These are phyloP conservation scores for Harpalus rufipes DNA, from an alignment of 2,888 invertebrate genomes.

Conservation along the genomic window DNA sequence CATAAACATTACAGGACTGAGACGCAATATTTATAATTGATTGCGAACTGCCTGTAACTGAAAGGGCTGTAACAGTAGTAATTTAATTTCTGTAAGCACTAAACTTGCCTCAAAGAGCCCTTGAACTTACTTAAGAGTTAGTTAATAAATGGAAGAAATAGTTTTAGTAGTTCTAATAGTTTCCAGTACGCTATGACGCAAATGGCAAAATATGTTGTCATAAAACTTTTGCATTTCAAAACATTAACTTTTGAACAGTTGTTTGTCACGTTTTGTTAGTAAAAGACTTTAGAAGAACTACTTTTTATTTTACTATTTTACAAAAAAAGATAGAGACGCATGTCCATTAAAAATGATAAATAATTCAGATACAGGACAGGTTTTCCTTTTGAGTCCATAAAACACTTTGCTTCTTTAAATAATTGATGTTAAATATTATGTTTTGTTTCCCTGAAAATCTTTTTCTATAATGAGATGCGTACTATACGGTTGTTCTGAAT, in stretches of 20 bases:
- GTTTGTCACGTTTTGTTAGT: neutral
- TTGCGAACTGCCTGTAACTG: constrained; percentile 52
- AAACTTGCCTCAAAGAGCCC: neutral
- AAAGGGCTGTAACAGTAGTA: neutral
- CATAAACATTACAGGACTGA: constrained; percentile 57
- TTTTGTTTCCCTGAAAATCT: too few relatives aligned
- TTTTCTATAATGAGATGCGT: neutral
- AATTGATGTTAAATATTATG: neutral
- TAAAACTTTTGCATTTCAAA: neutral
- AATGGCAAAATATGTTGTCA: neutral
- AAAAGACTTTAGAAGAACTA: neutral
- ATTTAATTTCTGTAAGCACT: constrained; percentile 24
- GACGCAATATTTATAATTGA: constrained; percentile 60
- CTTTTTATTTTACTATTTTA: neutral
- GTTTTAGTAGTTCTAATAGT: neutral
- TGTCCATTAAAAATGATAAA: too few relatives aligned
- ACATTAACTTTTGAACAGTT: neutral
- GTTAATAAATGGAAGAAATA: neutral
- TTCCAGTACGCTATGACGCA: neutral
- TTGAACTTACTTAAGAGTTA: neutral
- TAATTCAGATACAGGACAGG: too few relatives aligned
- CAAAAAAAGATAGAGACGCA: too few relatives aligned
- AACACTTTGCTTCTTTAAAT: neutral
- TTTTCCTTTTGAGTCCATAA: neutral
- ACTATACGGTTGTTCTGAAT: neutral